Evolutionary conservation across 2,797 vertebrate species (phyloP), one percentile per base, ranked within the genome.

Genomic region (Pterois miles): DNA sequence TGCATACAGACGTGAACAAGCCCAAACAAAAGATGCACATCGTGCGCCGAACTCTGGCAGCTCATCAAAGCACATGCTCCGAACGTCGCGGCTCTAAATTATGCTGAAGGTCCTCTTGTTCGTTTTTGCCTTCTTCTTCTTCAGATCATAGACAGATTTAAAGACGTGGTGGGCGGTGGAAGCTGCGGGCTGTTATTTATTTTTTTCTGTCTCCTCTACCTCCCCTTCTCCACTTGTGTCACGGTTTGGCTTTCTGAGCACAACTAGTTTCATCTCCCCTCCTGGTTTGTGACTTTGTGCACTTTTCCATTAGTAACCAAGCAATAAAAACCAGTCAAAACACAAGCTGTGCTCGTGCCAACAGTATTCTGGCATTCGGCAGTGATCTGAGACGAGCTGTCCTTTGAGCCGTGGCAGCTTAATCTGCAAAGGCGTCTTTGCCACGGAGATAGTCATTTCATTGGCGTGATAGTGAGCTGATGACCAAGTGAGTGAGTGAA

Each of bases 61-160:
- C 88, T 86, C 87, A 90, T 94, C 88, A 91, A 91, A 91, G 90
- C 71, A 16, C 57, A 20, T 25, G 50, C 84, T 77, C 56, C 5
- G 2, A 85, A 83, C 59, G 50, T 71, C 43, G 69, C 73, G 12
- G 71, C 80, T 85, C 84, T 85, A 91, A 94, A 92, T 93, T 86
- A 90, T 85, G 85, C 86, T 86, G 88, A 90, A 88, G 85, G 73
- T 84, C 81, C 43, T 14, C 83, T 93, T 93, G 88, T 90, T 91
- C 75, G 4, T 10, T 74, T 31, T 80, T 81, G 60, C 80, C 84
- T 70, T 74, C 76, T 84, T 73, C 85, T 88, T 82, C 86, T 73
- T 91, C 81, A 92, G 92, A 94, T 94, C 91, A 91, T 63, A 72
- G 88, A 78, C 40, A 84, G 88, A 91, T 91, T 89, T 91, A 88